Evolutionary conservation across 2,797 vertebrate species (phyloP).

Genomic region (Sciaenops ocellatus): DNA sequence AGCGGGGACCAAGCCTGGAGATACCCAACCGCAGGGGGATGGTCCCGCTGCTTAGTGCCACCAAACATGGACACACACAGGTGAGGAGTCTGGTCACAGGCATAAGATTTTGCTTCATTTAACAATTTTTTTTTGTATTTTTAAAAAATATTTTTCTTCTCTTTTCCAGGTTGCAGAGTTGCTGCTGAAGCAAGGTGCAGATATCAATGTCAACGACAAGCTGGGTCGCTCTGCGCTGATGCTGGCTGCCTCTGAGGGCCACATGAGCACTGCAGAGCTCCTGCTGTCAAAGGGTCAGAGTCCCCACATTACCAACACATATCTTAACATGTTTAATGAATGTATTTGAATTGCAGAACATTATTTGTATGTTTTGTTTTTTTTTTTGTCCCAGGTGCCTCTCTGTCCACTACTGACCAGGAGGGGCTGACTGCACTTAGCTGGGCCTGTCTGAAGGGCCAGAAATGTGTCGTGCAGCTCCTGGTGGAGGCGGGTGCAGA

Average conservation of each 20-base stretch:
- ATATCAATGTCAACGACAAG: slow-evolving; percentile 91
- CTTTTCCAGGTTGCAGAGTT: slow-evolving; percentile 89
- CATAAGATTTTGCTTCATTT: neutral
- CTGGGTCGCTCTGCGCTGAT: slow-evolving; percentile 94
- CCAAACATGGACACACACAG: slow-evolving; percentile 95
- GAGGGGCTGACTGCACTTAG: slow-evolving; percentile 94
- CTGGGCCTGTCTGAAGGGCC: slow-evolving; percentile 97
- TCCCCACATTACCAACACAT: neutral
- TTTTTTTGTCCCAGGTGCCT: slow-evolving; percentile 83
- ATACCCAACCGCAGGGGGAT: slow-evolving; percentile 90
- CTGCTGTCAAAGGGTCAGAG: slow-evolving; percentile 92
- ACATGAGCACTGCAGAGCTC: slow-evolving; percentile 90
- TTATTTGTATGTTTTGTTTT: slow-evolving; percentile 18
- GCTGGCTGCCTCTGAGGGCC: slow-evolving; percentile 95
- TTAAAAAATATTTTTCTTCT: too few species aligned
- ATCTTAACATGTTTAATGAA: neutral
- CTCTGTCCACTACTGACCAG: slow-evolving; percentile 90
- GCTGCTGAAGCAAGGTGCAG: slow-evolving; percentile 89
- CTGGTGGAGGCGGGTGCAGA: slow-evolving; percentile 92
- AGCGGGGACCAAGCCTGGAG: slow-evolving; percentile 85
- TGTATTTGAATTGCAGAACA: neutral
- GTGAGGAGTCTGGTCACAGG: slow-evolving; percentile 75
- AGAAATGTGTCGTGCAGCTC: slow-evolving; percentile 89
- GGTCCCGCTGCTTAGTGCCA: slow-evolving; percentile 90
- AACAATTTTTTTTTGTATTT: neutral